These are phyloP conservation scores for Anoplius nigerrimus DNA, from an alignment of 2,888 invertebrate genomes.

Conservation along the genomic window DNA sequence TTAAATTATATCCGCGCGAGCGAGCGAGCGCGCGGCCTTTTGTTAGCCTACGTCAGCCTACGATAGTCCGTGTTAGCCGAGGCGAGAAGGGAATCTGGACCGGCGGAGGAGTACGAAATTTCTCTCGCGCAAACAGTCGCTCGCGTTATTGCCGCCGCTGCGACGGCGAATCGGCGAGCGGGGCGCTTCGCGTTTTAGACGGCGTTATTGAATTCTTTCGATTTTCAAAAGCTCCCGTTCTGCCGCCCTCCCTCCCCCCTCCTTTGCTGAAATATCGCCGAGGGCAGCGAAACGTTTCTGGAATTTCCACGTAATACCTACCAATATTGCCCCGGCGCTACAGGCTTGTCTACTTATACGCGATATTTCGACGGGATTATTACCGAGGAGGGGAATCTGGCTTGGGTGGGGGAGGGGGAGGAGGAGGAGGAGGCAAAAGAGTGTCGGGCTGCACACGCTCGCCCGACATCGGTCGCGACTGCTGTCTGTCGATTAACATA, in stretches of 20 bases:
- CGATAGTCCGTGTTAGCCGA: no score
- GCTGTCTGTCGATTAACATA: slow-evolving; percentile 71
- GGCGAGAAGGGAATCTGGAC: no score
- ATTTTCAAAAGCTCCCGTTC: slow-evolving; percentile 1
- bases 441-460: slow-evolving; percentile 51
- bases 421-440: slow-evolving; percentile 41
- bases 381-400: no score
- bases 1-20: neutral
- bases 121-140: neutral
- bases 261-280: neutral
- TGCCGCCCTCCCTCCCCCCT: neutral
- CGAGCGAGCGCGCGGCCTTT: no score
- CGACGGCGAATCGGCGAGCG: neutral
- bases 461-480: slow-evolving; percentile 58
- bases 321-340: slow-evolving; percentile 30
- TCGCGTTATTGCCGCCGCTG: neutral
- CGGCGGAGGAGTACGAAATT: no score
- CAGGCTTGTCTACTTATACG: slow-evolving; percentile 49
- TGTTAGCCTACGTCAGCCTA: no score
- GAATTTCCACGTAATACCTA: slow-evolving; percentile 12
- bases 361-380: slow-evolving; percentile 51
- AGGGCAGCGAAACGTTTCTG: neutral
- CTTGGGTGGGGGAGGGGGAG: no score
- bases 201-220: slow-evolving; percentile 5
- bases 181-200: neutral